Conservation (phyloP, 2,888 invertebrate genomes). For the Creontiades dilutus region DNA sequence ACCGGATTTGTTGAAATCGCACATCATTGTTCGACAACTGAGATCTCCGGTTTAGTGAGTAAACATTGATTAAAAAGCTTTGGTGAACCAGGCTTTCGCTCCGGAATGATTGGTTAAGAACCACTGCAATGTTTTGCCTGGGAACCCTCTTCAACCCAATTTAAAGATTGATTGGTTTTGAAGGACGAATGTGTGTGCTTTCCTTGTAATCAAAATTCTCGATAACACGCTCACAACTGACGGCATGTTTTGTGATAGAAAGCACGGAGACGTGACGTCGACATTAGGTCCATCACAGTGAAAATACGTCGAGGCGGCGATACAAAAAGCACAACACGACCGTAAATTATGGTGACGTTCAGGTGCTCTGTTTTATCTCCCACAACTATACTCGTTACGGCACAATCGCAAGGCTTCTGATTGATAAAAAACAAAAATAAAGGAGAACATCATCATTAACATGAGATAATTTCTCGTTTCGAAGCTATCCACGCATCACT, state of each 20-base stretch:
- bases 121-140: not conserved
- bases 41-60: too few species aligned
- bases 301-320: not conserved
- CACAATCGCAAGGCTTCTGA: not conserved
- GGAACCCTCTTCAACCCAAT: not conserved
- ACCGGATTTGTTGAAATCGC: too few species aligned
- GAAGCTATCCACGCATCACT: not conserved
- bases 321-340: not conserved
- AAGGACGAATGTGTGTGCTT: not conserved
- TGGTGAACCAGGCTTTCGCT: too few species aligned
- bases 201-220: not conserved
- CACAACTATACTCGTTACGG: not conserved
- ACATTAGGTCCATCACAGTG: not conserved
- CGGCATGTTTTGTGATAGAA: too few species aligned
- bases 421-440: not conserved
- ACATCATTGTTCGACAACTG: too few species aligned
- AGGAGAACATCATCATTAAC: not conserved
- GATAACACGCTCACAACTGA: not conserved
- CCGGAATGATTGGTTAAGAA: not conserved
- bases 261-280: not conserved
- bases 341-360: not conserved
- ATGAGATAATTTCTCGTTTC: not conserved
- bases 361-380: not conserved
- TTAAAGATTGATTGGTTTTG: not conserved
- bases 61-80: too few species aligned